Conservation (phyloP, 1,140 invertebrate genomes). For the Drosophila gunungcola region DNA sequence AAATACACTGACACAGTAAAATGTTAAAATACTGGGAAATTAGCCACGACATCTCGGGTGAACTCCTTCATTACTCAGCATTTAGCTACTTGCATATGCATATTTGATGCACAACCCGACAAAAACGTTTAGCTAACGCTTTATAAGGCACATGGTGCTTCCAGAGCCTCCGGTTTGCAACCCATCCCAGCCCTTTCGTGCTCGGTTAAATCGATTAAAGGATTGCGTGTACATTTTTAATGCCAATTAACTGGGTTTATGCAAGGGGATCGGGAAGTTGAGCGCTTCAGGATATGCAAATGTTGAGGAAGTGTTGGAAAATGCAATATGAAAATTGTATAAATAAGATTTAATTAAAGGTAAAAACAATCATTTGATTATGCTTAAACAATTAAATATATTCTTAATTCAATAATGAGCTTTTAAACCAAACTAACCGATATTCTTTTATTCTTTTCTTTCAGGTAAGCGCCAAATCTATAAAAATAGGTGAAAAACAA, state of each 20-base stretch:
- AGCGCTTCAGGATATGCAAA: constrained; percentile 35
- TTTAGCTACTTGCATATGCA: constrained; percentile 38
- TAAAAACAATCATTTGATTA: no score
- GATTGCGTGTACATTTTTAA: constrained; percentile 67
- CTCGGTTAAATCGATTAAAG: constrained; percentile 62
- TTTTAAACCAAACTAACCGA: no score
- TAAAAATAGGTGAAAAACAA: background rate
- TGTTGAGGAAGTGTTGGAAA: constrained; percentile 7
- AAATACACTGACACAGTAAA: constrained; percentile 1
- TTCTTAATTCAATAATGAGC: no score
- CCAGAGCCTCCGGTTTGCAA: background rate
- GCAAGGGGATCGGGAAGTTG: constrained; percentile 9
- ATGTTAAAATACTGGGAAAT: constrained; percentile 9
- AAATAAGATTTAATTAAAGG: background rate
- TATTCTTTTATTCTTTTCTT: constrained; percentile 13
- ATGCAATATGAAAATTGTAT: constrained; percentile 1
- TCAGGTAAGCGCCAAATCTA: constrained; percentile 57
- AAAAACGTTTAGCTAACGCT: constrained; percentile 45
- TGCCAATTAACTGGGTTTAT: constrained; percentile 49
- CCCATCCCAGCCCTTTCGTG: background rate
- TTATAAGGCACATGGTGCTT: constrained; percentile 14
- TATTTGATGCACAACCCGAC: constrained; percentile 45
- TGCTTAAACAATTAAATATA: no score
- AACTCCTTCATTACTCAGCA: constrained; percentile 12
- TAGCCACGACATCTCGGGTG: constrained; percentile 5